Conservation (phyloP, 2,888 invertebrate genomes). For the Frankliniella intonsa region DNA sequence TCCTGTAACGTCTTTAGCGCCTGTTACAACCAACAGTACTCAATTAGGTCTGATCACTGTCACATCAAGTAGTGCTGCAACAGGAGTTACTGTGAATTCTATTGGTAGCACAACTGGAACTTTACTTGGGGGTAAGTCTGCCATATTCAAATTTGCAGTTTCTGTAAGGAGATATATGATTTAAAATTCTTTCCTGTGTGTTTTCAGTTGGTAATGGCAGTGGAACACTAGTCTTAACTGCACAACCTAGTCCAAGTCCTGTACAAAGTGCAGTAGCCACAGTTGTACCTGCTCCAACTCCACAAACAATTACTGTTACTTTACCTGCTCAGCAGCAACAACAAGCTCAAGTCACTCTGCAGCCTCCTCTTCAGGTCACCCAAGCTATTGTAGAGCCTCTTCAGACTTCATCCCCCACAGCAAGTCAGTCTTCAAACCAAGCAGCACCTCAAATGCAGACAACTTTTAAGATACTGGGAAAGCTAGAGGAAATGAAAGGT, state of each 20-base stretch:
- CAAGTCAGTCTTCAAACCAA: background rate
- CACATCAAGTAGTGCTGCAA: background rate
- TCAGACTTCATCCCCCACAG: background rate
- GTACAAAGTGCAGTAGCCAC: background rate
- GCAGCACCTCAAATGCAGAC: background rate
- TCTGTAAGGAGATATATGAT: background rate
- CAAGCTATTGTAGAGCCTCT: background rate
- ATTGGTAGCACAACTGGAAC: background rate
- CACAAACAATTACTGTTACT: background rate
- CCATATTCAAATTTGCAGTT: background rate
- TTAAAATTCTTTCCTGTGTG: background rate
- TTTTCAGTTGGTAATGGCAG: slow-evolving; percentile 4
- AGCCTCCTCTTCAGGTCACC: background rate
- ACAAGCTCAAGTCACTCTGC: background rate
- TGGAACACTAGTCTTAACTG: background rate
- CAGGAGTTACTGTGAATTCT: background rate
- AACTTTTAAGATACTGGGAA: slow-evolving; percentile 43
- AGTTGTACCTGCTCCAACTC: slow-evolving; percentile 5
- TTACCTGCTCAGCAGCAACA: slow-evolving; percentile 5
- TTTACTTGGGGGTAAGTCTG: background rate
- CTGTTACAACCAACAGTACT: slow-evolving; percentile 40
- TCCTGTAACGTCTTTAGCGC: slow-evolving; percentile 45
- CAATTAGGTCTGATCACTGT: slow-evolving; percentile 6
- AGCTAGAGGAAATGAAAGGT: slow-evolving; percentile 89
- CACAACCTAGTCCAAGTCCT: background rate